Conservation (phyloP, 2,888 invertebrate genomes). For the Dorcus hopei region DNA sequence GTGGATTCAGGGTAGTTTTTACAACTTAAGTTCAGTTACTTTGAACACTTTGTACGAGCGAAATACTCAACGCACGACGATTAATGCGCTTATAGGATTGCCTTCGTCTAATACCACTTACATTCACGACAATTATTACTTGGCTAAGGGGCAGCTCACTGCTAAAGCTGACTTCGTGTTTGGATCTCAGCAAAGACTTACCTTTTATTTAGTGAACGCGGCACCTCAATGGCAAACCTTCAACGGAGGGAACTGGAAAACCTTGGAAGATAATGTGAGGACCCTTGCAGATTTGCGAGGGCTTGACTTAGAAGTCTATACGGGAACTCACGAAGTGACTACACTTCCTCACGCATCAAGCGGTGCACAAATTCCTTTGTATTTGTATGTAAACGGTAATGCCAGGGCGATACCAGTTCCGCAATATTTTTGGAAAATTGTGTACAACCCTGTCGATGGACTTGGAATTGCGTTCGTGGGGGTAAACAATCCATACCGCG, state of each 20-base stretch:
- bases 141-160: conserved; percentile 60
- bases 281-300: conserved; percentile 44
- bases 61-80: conserved; percentile 34
- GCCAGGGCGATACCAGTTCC: conserved; percentile 55
- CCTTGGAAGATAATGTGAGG: conserved; percentile 51
- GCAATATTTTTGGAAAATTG: conserved; percentile 57
- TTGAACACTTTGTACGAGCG: conserved; percentile 40
- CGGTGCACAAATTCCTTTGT: conserved; percentile 30
- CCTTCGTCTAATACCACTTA: conserved; percentile 43
- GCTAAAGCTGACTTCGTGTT: conserved; percentile 62
- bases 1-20: conserved; percentile 52
- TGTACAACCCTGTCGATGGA: conserved; percentile 52
- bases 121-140: conserved; percentile 46
- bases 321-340: conserved; percentile 59
- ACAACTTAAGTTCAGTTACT: conserved; percentile 29
- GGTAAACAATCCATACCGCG: conserved; percentile 58
- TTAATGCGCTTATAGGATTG: conserved; percentile 39
- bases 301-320: conserved; percentile 51
- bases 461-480: conserved; percentile 59
- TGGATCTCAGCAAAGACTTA: conserved; percentile 55
- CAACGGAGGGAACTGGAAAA: conserved; percentile 58
- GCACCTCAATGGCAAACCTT: conserved; percentile 66
- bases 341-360: conserved; percentile 52
- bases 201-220: conserved; percentile 62
- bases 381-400: conserved; percentile 34